A percentile compares a stretch with the other conserved stretches of the same genome.
These are phyloP conservation scores for Adrianichthys oophorus DNA, from an alignment of 2,797 vertebrate species.

Conservation along the genomic window DNA sequence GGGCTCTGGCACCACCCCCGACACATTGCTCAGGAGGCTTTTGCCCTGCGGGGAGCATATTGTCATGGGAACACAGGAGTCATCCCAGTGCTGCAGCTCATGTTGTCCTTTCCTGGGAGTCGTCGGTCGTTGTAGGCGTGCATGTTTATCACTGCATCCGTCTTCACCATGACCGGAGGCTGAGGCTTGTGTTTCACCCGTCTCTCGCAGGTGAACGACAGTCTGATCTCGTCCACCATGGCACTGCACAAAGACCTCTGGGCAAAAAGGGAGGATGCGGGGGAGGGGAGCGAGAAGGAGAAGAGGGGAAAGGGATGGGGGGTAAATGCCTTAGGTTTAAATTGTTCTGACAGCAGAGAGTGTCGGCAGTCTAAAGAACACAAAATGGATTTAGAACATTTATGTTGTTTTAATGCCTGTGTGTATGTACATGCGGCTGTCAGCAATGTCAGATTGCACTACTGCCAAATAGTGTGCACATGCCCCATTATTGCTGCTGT, in stretches of 20 bases:
- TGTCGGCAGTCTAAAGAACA: slow-evolving; percentile 55
- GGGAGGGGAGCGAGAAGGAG: slow-evolving; percentile 50
- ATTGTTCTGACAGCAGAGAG: slow-evolving; percentile 65
- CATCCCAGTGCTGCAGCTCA: slow-evolving; percentile 91
- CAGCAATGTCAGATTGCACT: slow-evolving; percentile 42
- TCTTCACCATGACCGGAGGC: slow-evolving; percentile 87
- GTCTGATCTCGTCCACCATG: slow-evolving; percentile 94
- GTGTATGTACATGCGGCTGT: slow-evolving; percentile 24
- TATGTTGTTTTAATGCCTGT: slow-evolving; percentile 21
- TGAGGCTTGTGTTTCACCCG: slow-evolving; percentile 92
- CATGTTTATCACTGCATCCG: slow-evolving; percentile 98
- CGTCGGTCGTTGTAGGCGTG: slow-evolving; percentile 97
- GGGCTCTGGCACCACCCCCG: slow-evolving; percentile 67
- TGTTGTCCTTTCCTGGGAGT: slow-evolving; percentile 96
- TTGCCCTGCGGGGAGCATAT: slow-evolving; percentile 69
- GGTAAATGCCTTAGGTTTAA: slow-evolving; percentile 78
- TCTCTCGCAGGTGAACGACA: slow-evolving; percentile 96
- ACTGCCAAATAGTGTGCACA: slow-evolving; percentile 20
- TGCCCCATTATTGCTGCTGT: slow-evolving; percentile 33
- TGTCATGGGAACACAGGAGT: slow-evolving; percentile 89
- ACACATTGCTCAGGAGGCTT: slow-evolving; percentile 73
- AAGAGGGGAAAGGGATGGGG: slow-evolving; percentile 58
- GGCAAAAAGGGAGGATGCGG: slow-evolving; percentile 69
- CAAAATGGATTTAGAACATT: slow-evolving; percentile 47
- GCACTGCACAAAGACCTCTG: slow-evolving; percentile 99